A percentile compares a stretch with the other conserved stretches of the same genome.
Evolutionary conservation across 2,113 vertebrate species (phyloP).

Genomic region (western clawed frog (Xenopus tropicalis)): UCB_Xtro_10.0 CM004445.2:25009001-25009500

Average conservation of each 20-base stretch:
- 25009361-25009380: neutral
- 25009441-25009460: neutral
- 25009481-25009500: conserved; percentile 32
- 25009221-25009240: conserved; percentile 1
- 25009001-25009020: too few relatives aligned
- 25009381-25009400: neutral
- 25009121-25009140: too few relatives aligned
- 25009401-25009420: neutral
- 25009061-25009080: too few relatives aligned
- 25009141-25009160: too few relatives aligned
- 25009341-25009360: conserved; percentile 27
- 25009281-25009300: neutral
- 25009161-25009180: conserved; percentile 12
- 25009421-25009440: neutral
- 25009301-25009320: conserved; percentile 22
- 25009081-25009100: too few relatives aligned
- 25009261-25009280: conserved; percentile 6
- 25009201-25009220: neutral
- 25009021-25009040: too few relatives aligned
- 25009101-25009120: too few relatives aligned
- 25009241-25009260: neutral
- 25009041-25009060: too few relatives aligned
- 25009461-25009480: conserved; percentile 25
- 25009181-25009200: neutral
- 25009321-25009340: neutral